Percentiles rank a stretch among this genome's conserved stretches.
Evolutionary conservation across 35 echinoderm and acorn worm species (phyloP).

Genomic region (Heliocidaris erythrogramma): DNA sequence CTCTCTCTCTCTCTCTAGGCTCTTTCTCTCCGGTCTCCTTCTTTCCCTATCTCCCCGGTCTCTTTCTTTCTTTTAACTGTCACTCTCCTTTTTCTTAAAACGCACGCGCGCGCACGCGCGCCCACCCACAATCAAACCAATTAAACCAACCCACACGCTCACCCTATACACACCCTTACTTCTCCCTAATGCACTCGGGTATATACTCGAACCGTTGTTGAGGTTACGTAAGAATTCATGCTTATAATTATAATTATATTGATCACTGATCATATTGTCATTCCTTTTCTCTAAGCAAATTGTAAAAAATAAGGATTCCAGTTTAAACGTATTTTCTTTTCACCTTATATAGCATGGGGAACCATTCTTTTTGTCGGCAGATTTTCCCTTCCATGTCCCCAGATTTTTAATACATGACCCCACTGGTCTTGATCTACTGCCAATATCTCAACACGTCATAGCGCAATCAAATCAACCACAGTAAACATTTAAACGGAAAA

Average conservation of each 20-base stretch:
- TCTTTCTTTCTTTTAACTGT: too few relatives aligned
- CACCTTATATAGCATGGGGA: too few relatives aligned
- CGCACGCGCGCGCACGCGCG: not conserved
- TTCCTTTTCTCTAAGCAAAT: not conserved
- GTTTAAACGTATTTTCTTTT: too few relatives aligned
- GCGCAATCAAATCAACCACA: not conserved
- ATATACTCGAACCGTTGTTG: not conserved
- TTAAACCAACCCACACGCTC: conserved; percentile 10
- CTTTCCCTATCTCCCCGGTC: too few relatives aligned
- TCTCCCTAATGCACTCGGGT: not conserved
- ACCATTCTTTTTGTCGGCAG: too few relatives aligned
- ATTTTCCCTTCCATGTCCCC: not conserved
- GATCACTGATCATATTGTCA: not conserved
- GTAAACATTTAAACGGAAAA: not conserved
- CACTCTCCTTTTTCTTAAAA: not conserved
- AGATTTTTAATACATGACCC: not conserved
- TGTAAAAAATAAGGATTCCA: not conserved
- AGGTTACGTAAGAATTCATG: not conserved
- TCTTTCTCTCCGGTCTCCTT: too few relatives aligned
- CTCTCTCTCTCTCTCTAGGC: too few relatives aligned
- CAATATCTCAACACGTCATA: not conserved
- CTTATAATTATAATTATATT: not conserved
- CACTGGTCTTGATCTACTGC: not conserved
- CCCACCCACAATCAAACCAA: not conserved
- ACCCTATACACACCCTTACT: conserved; percentile 14